Base-by-base conservation (phyloP, 2,888 invertebrate species). In the Cheilosia grossa region DNA sequence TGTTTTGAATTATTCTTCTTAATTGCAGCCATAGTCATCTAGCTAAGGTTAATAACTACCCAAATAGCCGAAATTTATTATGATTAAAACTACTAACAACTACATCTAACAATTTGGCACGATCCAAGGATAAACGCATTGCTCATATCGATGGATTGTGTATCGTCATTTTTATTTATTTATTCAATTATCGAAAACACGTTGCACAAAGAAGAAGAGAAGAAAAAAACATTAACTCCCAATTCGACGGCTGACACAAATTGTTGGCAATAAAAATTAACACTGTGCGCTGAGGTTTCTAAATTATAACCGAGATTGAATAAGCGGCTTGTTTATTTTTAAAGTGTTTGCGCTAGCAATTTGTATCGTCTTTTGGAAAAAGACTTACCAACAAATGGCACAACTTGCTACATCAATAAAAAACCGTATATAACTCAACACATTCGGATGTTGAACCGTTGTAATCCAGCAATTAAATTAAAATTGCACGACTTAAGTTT, bases 241-340 rank as follows among this genome's bases (percentile, higher is more conserved):
- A 78, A 54, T 63, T 56, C 63, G 47, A 70, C 33, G 58, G 58
- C 72, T 79, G 78, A 79, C 78, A 79, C 72, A 72, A 64, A 72
- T 64, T 49, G 72, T 79, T 79, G 63, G 63, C 70, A 79, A 72
- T 79, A 79, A 44, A 72, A 72, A 79, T 79, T 79, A 64, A 64
- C 70, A 58, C 33, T 64, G 49, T 30, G 9, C 64, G 49, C 17
- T 56, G 63, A 30, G 54, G 69, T 78, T 78, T 63, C 54, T 56
- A 61, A 69, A 69, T 61, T 54, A 61, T 69, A 53, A 49, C 30
- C 54, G 37, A 67, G 27, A 59, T 75, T 75, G 66, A 67, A 67
- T 63, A 69, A 69, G 69, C 17, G 15, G 6, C 5, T 24, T 15
- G 21, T 30, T 15, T 33, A 15, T 21, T n/a, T 44, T 58, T 47